phyloP scores from a whole-genome alignment of 2,797 vertebrate genomes.

The Malurus splendens region DNA sequence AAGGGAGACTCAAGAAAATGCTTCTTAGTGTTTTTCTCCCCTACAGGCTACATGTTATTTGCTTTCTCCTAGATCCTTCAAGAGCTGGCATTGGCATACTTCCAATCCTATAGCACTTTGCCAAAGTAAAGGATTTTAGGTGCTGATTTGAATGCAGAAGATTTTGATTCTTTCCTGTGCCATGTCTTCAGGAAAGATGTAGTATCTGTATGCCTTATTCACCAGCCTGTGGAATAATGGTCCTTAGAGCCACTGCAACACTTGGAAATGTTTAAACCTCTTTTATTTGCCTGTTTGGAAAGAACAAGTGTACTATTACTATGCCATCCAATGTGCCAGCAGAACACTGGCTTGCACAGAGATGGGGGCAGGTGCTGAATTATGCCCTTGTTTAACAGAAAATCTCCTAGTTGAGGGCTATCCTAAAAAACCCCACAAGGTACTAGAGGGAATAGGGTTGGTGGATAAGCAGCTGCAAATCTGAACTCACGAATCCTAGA shows the following conservation, averaged over 20 bases:
- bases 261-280: neutral
- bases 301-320: neutral
- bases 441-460: neutral
- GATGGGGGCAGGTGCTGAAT: slow-evolving; percentile 3
- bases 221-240: neutral
- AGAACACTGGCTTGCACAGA: neutral
- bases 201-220: neutral
- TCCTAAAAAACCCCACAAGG: fast-evolving
- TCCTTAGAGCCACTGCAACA: neutral
- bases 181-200: neutral
- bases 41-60: neutral
- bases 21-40: neutral
- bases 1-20: neutral
- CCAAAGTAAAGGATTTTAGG: neutral
- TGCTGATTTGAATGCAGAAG: neutral
- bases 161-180: neutral
- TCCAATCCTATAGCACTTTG: neutral
- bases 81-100: neutral
- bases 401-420: neutral
- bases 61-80: neutral
- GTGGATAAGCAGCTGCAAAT: neutral
- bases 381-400: neutral
- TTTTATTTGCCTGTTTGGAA: neutral
- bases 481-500: neutral
- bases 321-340: neutral